Percentiles rank a stretch among this genome's conserved stretches.
Evolutionary conservation across 1,140 invertebrate species (phyloP).

Genomic region (Pseudachorutes palmiensis): DNA sequence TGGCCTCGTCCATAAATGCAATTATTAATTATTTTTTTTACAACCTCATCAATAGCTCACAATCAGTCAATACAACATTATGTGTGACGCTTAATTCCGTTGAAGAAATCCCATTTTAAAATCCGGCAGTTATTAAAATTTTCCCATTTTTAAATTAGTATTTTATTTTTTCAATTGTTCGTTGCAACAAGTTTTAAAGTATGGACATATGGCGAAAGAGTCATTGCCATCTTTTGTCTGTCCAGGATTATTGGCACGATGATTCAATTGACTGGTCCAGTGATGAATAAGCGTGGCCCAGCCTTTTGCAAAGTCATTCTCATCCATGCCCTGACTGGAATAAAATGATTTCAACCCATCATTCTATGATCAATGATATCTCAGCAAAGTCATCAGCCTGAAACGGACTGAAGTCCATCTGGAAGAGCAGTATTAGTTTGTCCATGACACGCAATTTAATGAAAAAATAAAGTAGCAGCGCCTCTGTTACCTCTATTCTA

Average conservation of each 20-base stretch:
- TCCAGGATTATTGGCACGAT: neutral
- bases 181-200: too few species aligned
- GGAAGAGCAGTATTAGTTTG: neutral
- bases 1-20: too few species aligned
- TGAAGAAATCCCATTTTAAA: too few species aligned
- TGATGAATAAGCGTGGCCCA: neutral
- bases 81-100: too few species aligned
- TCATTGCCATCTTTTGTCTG: neutral
- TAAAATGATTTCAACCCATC: neutral
- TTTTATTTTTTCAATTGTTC: too few species aligned
- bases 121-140: too few species aligned
- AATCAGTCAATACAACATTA: too few species aligned
- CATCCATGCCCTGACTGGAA: neutral
- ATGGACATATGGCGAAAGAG: neutral
- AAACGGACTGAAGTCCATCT: neutral
- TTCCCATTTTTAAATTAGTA: too few species aligned
- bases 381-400: neutral
- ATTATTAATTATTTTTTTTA: too few species aligned
- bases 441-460: constrained; percentile 11
- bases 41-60: too few species aligned
- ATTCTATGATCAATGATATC: constrained; percentile 9
- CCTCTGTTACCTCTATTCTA: constrained; percentile 1
- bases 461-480: neutral
- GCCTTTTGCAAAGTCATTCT: neutral
- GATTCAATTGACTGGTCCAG: neutral